phyloP scores from a whole-genome alignment of 2,888 invertebrate species.

The Lycocerus yunnanus region DNA sequence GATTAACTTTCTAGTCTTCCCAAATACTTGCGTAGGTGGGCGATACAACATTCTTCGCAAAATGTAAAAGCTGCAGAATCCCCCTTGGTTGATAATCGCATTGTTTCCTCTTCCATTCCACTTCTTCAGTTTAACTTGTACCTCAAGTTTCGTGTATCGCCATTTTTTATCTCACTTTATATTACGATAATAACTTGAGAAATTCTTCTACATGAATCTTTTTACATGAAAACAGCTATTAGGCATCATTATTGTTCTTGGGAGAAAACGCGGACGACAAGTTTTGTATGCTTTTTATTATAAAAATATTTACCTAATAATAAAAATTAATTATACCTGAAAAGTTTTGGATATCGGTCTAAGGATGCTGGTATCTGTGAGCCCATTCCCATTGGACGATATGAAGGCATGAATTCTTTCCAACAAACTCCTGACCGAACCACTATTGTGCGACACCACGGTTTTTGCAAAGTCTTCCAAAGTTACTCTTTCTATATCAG shows the following conservation, averaged over 20 bases:
- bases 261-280: too few species aligned
- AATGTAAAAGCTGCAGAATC: too few species aligned
- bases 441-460: constrained; percentile 69
- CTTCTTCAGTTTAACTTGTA: neutral
- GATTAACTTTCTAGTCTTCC: neutral
- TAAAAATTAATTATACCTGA: constrained; percentile 38
- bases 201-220: too few species aligned
- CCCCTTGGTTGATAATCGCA: neutral
- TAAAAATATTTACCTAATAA: neutral
- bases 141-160: neutral
- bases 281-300: neutral
- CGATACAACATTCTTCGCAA: too few species aligned
- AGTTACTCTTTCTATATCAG: constrained; percentile 56
- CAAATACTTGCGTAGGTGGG: too few species aligned
- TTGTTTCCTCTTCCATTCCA: neutral
- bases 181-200: too few species aligned
- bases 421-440: constrained; percentile 67
- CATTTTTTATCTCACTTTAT: too few species aligned
- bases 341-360: constrained; percentile 38
- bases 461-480: constrained; percentile 72
- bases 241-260: too few species aligned
- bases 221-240: too few species aligned
- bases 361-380: constrained; percentile 41
- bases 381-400: constrained; percentile 57
- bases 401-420: constrained; percentile 69